phyloP scores from a whole-genome alignment of 2,113 vertebrate species.

The Aix galericulata region DNA sequence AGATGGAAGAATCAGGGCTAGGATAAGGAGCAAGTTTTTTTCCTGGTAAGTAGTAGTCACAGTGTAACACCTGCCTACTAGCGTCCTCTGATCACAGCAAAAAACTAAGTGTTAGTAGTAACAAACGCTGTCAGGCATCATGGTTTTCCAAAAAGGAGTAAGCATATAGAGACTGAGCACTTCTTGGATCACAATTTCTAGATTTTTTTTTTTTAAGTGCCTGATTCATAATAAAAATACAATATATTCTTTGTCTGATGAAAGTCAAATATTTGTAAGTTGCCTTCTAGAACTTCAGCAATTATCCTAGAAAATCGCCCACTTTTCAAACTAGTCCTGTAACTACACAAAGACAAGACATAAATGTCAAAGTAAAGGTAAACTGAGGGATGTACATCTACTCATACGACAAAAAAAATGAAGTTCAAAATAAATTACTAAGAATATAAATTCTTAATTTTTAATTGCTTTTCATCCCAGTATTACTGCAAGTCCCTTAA shows the following conservation, averaged over 20 bases:
- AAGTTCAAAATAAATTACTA: neutral
- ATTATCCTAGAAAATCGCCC: neutral
- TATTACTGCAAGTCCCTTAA: neutral
- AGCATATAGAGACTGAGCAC: neutral
- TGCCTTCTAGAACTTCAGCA: neutral
- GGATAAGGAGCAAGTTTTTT: slow-evolving; percentile 61
- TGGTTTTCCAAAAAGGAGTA: slow-evolving; percentile 21
- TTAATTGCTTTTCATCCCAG: neutral
- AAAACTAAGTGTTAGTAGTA: slow-evolving; percentile 61
- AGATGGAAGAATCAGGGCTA: slow-evolving; percentile 57
- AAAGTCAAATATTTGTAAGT: neutral
- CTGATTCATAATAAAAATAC: neutral
- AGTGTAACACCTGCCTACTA: slow-evolving; percentile 67
- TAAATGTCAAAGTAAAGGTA: neutral
- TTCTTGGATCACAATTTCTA: neutral
- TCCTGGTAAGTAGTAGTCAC: slow-evolving; percentile 49
- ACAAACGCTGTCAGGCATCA: slow-evolving; percentile 57
- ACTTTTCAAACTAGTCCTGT: neutral
- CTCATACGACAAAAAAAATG: neutral
- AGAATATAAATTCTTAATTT: neutral
- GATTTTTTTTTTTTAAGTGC: neutral
- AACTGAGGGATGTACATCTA: neutral
- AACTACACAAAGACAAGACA: neutral
- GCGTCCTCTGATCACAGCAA: slow-evolving; percentile 30
- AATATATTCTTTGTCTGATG: neutral